Percentiles rank a stretch among this genome's conserved stretches.
Evolutionary conservation across 2,797 vertebrate species (phyloP).

Genomic region (Okamejei kenojei): DNA sequence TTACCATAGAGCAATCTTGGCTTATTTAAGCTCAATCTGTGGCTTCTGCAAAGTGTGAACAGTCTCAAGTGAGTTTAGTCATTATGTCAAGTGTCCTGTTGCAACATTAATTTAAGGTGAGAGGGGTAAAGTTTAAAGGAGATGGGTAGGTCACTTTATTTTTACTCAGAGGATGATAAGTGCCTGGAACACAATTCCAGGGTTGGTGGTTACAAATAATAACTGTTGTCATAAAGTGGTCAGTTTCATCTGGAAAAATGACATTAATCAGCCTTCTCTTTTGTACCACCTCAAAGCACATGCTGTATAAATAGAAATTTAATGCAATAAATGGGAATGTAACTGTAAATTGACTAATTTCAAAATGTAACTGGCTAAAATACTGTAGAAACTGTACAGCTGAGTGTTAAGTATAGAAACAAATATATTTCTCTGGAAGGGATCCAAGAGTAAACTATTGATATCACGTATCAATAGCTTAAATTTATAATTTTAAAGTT

Average conservation of each 20-base stretch:
- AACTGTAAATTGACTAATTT: background rate
- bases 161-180: too few species aligned
- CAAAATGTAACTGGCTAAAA: background rate
- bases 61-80: too few species aligned
- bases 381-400: background rate
- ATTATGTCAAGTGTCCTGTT: too few species aligned
- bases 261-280: background rate
- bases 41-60: too few species aligned
- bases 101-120: too few species aligned
- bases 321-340: background rate
- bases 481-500: background rate
- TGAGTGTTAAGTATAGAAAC: background rate
- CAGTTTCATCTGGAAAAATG: background rate
- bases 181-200: too few species aligned
- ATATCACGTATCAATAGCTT: background rate
- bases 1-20: too few species aligned
- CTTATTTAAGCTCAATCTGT: too few species aligned
- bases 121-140: too few species aligned
- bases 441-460: background rate
- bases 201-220: background rate
- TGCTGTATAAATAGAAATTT: background rate
- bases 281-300: background rate
- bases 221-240: background rate
- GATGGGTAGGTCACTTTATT: too few species aligned
- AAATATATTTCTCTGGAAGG: background rate